These are phyloP conservation scores for Carassius gibelio DNA, from an alignment of 2,113 vertebrate species.

Conservation along the genomic window DNA sequence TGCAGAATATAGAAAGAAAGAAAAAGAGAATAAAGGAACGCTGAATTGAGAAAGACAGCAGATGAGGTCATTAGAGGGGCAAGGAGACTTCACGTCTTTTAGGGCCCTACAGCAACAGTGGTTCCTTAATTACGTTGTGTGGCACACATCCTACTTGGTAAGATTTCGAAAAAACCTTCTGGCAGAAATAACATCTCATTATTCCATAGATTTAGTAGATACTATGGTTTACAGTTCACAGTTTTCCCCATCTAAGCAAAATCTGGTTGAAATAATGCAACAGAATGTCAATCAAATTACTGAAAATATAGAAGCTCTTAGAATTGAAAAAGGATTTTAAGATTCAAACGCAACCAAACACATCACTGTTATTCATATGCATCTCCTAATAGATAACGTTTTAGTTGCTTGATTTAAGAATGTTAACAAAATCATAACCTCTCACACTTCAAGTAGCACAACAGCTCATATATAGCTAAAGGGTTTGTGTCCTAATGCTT, in stretches of 20 bases:
- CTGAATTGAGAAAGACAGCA: slow-evolving; percentile 56
- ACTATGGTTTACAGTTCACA: background rate
- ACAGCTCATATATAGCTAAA: background rate
- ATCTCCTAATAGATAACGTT: background rate
- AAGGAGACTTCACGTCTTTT: slow-evolving; percentile 30
- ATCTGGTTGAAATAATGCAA: slow-evolving; percentile 17
- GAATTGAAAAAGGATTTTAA: slow-evolving; percentile 9
- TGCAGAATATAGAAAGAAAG: too few relatives aligned
- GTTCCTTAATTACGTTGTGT: background rate
- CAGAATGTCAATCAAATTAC: background rate
- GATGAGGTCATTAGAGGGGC: slow-evolving; percentile 54
- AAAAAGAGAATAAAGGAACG: slow-evolving; percentile 47
- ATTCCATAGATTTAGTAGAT: background rate
- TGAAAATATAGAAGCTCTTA: background rate
- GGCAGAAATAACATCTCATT: slow-evolving; percentile 6
- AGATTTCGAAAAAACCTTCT: background rate
- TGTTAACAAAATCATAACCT: background rate
- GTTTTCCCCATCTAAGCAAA: background rate
- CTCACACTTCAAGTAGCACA: background rate
- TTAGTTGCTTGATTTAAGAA: slow-evolving; percentile 6
- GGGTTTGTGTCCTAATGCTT: background rate
- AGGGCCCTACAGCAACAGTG: slow-evolving; percentile 11
- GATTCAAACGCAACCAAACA: background rate
- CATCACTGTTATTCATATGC: background rate
- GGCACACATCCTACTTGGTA: background rate